Evolutionary conservation across 2,888 invertebrate species (phyloP).

Genomic region (Parnassius smintheus): DNA sequence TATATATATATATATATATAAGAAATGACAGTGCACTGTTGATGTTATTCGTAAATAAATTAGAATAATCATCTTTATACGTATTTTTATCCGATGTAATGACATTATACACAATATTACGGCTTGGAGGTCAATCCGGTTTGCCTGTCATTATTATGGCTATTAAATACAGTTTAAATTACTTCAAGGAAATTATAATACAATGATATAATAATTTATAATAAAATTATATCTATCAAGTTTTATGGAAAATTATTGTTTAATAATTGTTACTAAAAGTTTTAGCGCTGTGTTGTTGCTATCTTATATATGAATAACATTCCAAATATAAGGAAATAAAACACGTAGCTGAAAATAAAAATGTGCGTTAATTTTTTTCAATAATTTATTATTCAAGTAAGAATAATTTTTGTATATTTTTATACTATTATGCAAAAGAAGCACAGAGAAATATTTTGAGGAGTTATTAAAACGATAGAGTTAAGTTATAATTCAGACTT

Average conservation of each 20-base stretch:
- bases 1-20: no score
- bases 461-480: no score
- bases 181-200: conserved; percentile 56
- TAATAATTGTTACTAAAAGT: conserved; percentile 20
- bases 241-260: conserved; percentile 34
- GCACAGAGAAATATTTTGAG: no score
- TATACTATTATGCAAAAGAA: no score
- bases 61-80: not conserved
- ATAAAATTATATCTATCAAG: conserved; percentile 37
- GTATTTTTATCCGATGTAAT: conserved; percentile 33
- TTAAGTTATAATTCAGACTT: no score
- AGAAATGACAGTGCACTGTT: no score
- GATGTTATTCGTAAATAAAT: no score
- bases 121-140: conserved; percentile 51
- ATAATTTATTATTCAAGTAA: no score
- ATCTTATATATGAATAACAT: not conserved
- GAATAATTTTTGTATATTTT: no score
- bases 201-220: conserved; percentile 47
- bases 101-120: conserved; percentile 41
- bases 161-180: conserved; percentile 50
- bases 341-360: no score
- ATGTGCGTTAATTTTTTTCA: no score
- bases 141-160: conserved; percentile 51
- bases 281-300: conserved; percentile 11
- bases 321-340: no score